phyloP scores from a whole-genome alignment of 2,797 vertebrate genomes.

The Mus minutoides region DNA sequence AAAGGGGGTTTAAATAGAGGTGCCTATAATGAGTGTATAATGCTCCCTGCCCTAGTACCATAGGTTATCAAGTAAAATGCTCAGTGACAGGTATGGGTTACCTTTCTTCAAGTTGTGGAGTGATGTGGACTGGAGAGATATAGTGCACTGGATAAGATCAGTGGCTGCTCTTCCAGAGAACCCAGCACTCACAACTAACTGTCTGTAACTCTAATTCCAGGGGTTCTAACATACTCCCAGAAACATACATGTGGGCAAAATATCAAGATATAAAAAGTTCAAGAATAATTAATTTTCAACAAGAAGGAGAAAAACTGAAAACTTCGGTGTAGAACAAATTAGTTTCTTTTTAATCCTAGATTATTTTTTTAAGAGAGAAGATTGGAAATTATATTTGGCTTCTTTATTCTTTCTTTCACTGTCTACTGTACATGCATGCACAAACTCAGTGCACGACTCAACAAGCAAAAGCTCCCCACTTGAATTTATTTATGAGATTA shows the following conservation, averaged over 20 bases:
- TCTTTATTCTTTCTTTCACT: background rate
- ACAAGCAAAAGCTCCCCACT: background rate
- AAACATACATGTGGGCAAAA: background rate
- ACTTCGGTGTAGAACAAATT: background rate
- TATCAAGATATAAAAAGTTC: background rate
- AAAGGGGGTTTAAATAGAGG: no score
- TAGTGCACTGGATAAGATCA: background rate
- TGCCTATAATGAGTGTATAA: no score
- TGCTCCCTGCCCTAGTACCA: background rate
- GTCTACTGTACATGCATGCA: background rate
- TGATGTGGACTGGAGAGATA: background rate
- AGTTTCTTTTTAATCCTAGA: background rate
- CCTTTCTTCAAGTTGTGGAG: no score
- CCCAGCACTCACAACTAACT: background rate
- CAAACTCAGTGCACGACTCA: background rate
- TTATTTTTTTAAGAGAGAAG: background rate
- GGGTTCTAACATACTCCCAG: no score
- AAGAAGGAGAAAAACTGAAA: background rate
- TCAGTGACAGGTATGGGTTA: background rate
- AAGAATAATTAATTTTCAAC: background rate
- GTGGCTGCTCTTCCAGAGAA: background rate
- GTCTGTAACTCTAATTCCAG: background rate
- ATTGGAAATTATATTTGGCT: background rate
- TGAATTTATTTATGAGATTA: conserved; percentile 55
- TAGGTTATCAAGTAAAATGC: background rate